Evolutionary conservation across 2,113 vertebrate genomes (phyloP), one percentile per base, ranked within the genome.

Genomic region (Rhinichthys klamathensis): DNA sequence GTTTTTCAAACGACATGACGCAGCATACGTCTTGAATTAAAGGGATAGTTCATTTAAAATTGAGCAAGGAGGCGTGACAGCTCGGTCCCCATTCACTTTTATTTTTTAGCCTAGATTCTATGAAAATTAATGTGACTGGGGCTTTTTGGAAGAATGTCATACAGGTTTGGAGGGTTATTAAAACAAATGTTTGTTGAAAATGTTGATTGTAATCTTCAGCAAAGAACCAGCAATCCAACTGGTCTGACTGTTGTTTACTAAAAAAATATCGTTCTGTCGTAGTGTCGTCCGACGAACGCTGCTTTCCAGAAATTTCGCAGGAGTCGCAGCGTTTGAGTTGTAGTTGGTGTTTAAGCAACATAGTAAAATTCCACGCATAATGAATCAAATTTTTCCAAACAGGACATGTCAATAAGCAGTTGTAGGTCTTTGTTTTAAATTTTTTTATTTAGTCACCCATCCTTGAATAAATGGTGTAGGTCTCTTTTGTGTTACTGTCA

Each of bases 321-420:
- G n/a, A 63, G 35, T 61, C 38, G 23, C 23, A 32, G 51, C 32
- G 38, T 73, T 21, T 4, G 51, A 15, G 21, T n/a, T 44, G 11
- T 3, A 72, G 13, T 61, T 65, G 49, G 1, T 80, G 46, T 86
- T n/a, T 46, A 25, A 73, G 35, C 15, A n/a, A 15, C 3, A 13
- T 10, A 15, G 18, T 82, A 80, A 84, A 74, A 58, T 84, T 84
- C 46, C 82, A 75, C 76, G 51, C 80, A 44, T 58, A 70, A 16
- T 46, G 49, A 25, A 10, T 21, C 18, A 38, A 0, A 0, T 6
- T 8, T 51, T 49, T 75, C 8, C 13, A 41, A 30, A 75, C 4
- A 58, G 0, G 30, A 38, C 30, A 15, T 8, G 30, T n/a, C 21
- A 38, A 38, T 56, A 56, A 49, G 15, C 13, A 51, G 25, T 9